Evolutionary conservation across 35 echinoderm and acorn worm species (phyloP), one percentile per base, ranked within the genome.

Genomic region (Apostichopus californicus): DNA sequence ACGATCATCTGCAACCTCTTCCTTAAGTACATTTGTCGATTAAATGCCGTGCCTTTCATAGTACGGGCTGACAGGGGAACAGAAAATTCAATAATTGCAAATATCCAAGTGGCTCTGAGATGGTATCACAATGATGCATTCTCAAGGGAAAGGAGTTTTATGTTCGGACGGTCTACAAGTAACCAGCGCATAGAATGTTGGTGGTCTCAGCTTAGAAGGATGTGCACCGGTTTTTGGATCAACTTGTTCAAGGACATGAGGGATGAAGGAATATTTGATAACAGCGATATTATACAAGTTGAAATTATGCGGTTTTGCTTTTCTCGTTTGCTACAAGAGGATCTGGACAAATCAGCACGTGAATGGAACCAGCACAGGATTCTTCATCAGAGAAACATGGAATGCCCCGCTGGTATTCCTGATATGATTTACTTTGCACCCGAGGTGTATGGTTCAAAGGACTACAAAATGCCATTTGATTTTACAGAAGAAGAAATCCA

Each of bases 1-100:
- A 18, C n/a, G 4, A 54, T 56, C 59, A 73, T 73, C 18, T 13
- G 66, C 9, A 94, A 89, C 14, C 94, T 70, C 70, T 54, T 96
- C 73, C 15, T 64, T 73, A 73, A 17, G 5, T 73, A 0, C 70
- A 21, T 73, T 73, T 66, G 63, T 66, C 63, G 63, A 66, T 9
- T 66, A 66, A 66, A 66, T 17, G 63, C 83, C 34, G 93, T 92
- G 52, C 95, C 95, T 17, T 59, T 77, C 25, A 66, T 92, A 17
- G 90, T 96, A 13, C 65, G 95, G 78, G 18, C 90, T 85, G 95
- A 96, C 52, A 77, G 93, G 22, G 95, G 93, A 82, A 94, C 95
- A 6, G 95, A 96, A 85, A 96, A 96, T 78, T 53, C 64, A 34
- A 26, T 59, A 55, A 85, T 96, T 21, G 55, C 25, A n/a, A 3